Base-by-base conservation (phyloP, 2,797 vertebrate genomes). In the Adrianichthys oophorus region DNA sequence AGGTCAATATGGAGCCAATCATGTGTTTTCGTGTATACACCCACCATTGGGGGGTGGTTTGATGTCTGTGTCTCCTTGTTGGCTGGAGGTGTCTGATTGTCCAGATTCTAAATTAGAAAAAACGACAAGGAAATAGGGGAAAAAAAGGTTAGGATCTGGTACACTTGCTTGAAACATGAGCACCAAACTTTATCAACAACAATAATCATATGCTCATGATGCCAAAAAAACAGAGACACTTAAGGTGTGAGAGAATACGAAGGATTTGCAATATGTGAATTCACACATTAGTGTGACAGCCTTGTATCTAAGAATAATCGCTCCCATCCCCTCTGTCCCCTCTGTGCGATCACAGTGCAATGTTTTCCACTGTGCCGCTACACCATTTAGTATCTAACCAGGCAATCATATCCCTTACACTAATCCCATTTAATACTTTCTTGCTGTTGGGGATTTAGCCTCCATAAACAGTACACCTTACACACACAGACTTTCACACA, bases 81-180 rank as follows among this genome's bases (percentile, higher is more conserved):
- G 95, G 92, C 94, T 96, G 85, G 95, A 95, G 90, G 91, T 96
- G 79, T 96, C 95, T 91, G 94, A 96, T 94, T 97, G 95, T 94
- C 95, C 94, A 57, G 95, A 95, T 93, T 90, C 86, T 89, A 65
- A 52, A 65, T 10, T 70, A 52, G 61, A 68, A 85, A 78, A 68
- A 41, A 64, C 2, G 15, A 74, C 7, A 52, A 24, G 41, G 48
- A 55, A 50, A 61, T 32, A 41, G 55, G 70, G 52, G 57, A 45
- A 72, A 72, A 74, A 21, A 21, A 21, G 2, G 24, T 83, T 52
- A 78, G 18, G 15, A 68, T 71, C 65, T 56, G 48, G n/a, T 68
- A 46, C 63, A 23, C 23, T 15, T 49, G 48, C 42, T 40, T 50
- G 56, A 76, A 62, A 80, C 41, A 15, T 47, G 58, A 60, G 48